A percentile compares a stretch with the other conserved stretches of the same genome.
These are phyloP conservation scores for Ibycter americanus DNA, from an alignment of 2,797 vertebrate genomes.

Conservation along the genomic window DNA sequence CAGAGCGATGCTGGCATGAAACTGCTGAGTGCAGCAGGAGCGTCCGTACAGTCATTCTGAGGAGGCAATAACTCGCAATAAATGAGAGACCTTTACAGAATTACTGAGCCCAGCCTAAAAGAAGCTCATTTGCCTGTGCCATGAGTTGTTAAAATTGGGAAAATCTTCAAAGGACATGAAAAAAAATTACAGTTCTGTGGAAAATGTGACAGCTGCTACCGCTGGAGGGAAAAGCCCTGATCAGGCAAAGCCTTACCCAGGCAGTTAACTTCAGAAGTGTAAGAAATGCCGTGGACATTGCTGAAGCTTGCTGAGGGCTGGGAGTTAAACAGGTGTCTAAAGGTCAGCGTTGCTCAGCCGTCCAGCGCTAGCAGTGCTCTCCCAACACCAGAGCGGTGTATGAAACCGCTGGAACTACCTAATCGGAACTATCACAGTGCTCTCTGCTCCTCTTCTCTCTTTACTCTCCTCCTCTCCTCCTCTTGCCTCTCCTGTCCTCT, in stretches of 20 bases:
- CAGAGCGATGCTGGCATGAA: background rate
- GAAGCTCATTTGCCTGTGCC: background rate
- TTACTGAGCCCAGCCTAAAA: background rate
- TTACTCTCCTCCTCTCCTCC: no score
- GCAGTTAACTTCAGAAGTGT: background rate
- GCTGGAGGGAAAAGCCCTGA: background rate
- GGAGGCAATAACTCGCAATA: background rate
- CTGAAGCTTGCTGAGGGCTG: background rate
- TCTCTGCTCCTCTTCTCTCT: no score
- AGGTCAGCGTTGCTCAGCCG: background rate
- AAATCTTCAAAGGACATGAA: background rate
- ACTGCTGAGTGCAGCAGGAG: conserved; percentile 6
- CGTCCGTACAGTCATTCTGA: background rate
- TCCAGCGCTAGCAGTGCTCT: background rate
- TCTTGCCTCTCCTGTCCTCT: no score
- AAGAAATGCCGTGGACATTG: background rate
- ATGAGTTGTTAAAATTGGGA: background rate
- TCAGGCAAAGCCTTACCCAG: background rate
- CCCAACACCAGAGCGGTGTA: background rate
- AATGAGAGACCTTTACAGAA: background rate
- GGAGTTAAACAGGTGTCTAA: background rate
- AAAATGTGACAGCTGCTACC: background rate
- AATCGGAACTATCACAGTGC: no score
- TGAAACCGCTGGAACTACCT: background rate
- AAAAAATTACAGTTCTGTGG: background rate